These are phyloP conservation scores for Epinotia demarniana DNA, from an alignment of 2,888 invertebrate species.

Conservation along the genomic window DNA sequence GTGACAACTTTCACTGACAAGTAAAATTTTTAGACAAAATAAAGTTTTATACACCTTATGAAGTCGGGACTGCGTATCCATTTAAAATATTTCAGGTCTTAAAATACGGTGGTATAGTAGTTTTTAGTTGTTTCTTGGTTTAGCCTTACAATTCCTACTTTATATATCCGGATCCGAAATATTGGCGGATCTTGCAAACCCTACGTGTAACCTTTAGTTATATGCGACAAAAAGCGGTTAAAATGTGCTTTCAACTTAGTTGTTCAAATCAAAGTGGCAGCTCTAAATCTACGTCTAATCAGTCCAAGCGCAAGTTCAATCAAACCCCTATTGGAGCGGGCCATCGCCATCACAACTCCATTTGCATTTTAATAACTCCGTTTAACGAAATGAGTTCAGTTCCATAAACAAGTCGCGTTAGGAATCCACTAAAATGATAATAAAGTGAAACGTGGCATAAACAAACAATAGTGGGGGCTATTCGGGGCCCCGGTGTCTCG, in stretches of 20 bases:
- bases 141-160: no score
- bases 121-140: no score
- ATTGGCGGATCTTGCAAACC: no score
- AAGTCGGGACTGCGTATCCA: no score
- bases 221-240: background rate
- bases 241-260: background rate
- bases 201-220: background rate
- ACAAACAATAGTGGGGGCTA: conserved; percentile 36
- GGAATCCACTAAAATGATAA: conserved; percentile 44
- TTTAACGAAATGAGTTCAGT: conserved; percentile 44
- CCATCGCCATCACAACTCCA: conserved; percentile 29
- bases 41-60: no score
- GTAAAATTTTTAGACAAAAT: no score
- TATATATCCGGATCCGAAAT: no score
- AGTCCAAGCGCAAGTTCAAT: conserved; percentile 24
- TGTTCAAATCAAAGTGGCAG: background rate
- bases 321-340: conserved; percentile 32
- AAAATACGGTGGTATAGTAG: no score
- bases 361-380: conserved; percentile 45
- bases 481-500: conserved; percentile 10
- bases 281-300: conserved; percentile 12
- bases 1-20: no score
- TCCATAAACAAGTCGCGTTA: conserved; percentile 43
- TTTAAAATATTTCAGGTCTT: no score
- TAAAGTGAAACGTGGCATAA: conserved; percentile 44